Conservation (phyloP, 64 coral and sea anemone genomes). For the Cladopsammia gracilis region DNA sequence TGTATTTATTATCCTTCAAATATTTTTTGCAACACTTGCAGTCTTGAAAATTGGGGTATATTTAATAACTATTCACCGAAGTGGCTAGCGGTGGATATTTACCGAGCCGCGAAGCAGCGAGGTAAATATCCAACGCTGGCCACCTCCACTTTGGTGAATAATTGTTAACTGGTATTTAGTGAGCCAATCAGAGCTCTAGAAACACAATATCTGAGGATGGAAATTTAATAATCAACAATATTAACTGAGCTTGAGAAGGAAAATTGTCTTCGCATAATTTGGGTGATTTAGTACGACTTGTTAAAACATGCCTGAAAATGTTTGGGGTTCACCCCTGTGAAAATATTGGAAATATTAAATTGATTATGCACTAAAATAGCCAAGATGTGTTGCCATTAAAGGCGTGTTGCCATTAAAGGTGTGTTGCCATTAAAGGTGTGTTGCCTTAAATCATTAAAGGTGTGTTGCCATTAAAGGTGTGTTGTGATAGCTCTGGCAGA, state of each 20-base stretch:
- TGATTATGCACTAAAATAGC: background rate
- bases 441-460: no score
- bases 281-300: background rate
- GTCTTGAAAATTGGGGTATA: background rate
- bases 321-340: conserved; percentile 2
- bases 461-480: no score
- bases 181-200: background rate
- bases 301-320: conserved; percentile 3
- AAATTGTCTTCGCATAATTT: background rate
- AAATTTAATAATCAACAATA: conserved; percentile 8
- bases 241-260: background rate
- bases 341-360: conserved; percentile 4
- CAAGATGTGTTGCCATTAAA: background rate
- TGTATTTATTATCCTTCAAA: no score
- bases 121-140: background rate
- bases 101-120: no score
- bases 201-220: background rate
- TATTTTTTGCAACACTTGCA: no score
- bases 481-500: no score
- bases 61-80: background rate
- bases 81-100: background rate
- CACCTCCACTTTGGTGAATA: background rate
- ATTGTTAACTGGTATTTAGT: background rate
- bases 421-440: background rate
- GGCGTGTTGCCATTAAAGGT: background rate